These are phyloP conservation scores for Diarsia mendica DNA, from an alignment of 2,888 invertebrate genomes.

Conservation along the genomic window DNA sequence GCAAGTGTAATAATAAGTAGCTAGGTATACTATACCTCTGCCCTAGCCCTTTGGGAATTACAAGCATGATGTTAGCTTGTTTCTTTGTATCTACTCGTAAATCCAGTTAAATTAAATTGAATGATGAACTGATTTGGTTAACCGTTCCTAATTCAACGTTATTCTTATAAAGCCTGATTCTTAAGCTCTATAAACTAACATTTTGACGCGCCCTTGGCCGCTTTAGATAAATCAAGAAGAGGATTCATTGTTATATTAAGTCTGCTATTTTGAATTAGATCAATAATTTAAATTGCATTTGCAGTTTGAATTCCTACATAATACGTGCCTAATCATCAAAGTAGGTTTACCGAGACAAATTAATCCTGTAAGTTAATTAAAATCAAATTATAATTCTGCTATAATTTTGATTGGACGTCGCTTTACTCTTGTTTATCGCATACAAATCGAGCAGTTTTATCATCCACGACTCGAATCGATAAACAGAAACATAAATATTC, in stretches of 20 bases:
- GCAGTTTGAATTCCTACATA: neutral
- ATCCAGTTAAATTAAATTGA: neutral
- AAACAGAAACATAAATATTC: slow-evolving; percentile 55
- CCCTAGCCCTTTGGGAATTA: no score
- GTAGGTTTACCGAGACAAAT: neutral
- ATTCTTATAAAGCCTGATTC: neutral
- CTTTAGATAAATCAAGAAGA: slow-evolving; percentile 4
- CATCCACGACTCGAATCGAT: slow-evolving; percentile 50
- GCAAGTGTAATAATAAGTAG: no score
- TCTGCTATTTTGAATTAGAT: neutral
- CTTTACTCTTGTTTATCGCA: slow-evolving; percentile 48
- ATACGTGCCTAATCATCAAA: neutral
- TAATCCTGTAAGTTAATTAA: slow-evolving; percentile 36
- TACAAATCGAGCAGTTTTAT: slow-evolving; percentile 60
- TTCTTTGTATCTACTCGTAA: neutral
- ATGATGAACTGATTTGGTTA: neutral
- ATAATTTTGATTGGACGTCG: slow-evolving; percentile 46
- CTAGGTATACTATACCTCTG: no score
- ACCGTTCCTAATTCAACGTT: neutral
- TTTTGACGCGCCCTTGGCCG: slow-evolving; percentile 22
- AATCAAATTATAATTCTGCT: slow-evolving; percentile 41
- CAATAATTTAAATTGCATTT: slow-evolving; percentile 1
- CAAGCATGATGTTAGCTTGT: neutral
- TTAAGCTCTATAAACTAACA: slow-evolving; percentile 6
- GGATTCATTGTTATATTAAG: slow-evolving; percentile 28